Evolutionary conservation across 2,797 vertebrate species (phyloP), one percentile per base, ranked within the genome.

Genomic region (Sphenopsis melanotis): DNA sequence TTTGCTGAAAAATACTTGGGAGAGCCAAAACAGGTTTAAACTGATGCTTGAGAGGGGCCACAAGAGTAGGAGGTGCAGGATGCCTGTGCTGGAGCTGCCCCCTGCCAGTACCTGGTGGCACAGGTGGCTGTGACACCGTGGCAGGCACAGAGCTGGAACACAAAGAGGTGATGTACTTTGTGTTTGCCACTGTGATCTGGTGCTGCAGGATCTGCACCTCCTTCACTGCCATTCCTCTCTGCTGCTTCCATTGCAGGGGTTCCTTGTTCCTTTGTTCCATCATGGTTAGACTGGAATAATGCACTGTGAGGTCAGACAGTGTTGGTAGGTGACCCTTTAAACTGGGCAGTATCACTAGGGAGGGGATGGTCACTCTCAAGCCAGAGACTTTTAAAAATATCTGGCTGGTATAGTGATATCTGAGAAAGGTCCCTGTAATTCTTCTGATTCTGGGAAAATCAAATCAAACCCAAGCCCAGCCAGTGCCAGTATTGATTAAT

Each of bases 401-500:
- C 66, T 76, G 44, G 39, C 60, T 75, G 60, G 15, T 74, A 26
- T 20, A 46, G 50, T 69, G 91, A 78, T 19, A 71, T 56, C 72
- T 89, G 64, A 89, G 68, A 89, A 74, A 30, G 3, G 68, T 84
- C 36, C 37, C 47, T 80, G 42, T 70, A 91, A 85, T 83, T 87
- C 55, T 84, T 90, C 69, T 85, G 37, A 77, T 85, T 89, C 79
- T 90, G 61, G 68, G 79, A 91, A 90, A 78, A 92, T 78, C 27
- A 88, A 88, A 94, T 94, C 76, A 93, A 87, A 83, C 39, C 30
- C 46, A 80, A 85, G 83, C 83, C 61, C 71, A 82, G 89, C 34
- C 42, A 77, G 70, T 78, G 81, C 44, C 83, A 87, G 60, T 86
- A 85, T 70, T 92, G 89, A 91, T 95, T 84, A 94, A 89, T 74